Percentiles rank a stretch among this genome's conserved stretches.
These are phyloP conservation scores for Lethrus apterus DNA, from an alignment of 1,140 invertebrate genomes.

Conservation along the genomic window DNA sequence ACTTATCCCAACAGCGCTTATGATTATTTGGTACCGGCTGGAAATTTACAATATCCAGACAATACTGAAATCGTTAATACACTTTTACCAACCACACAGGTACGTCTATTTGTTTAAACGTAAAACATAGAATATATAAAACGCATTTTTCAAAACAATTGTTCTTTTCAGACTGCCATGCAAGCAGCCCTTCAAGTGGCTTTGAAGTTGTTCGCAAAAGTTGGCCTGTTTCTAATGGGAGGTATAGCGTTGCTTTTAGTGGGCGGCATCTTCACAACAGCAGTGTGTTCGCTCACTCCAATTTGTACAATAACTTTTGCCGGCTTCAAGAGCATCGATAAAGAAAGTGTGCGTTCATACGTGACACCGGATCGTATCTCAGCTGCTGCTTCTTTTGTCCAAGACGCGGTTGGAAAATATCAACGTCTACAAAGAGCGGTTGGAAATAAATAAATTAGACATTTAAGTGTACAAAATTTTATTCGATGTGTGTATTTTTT, in stretches of 20 bases:
- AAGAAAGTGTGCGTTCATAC: conserved; percentile 40
- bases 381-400: conserved; percentile 52
- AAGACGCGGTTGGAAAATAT: conserved; percentile 58
- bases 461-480: neutral
- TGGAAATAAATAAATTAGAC: no score
- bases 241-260: conserved; percentile 41
- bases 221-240: conserved; percentile 51
- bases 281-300: conserved; percentile 57
- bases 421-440: conserved; percentile 44
- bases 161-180: neutral
- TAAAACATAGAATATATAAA: no score
- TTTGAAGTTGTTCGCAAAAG: conserved; percentile 36
- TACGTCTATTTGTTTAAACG: neutral
- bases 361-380: conserved; percentile 50
- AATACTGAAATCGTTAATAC: neutral
- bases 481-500: neutral
- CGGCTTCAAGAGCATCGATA: conserved; percentile 36
- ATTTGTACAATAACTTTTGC: conserved; percentile 54
- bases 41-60: conserved; percentile 14
- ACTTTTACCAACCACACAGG: neutral
- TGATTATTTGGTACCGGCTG: conserved; percentile 17
- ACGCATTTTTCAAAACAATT: conserved; percentile 1
- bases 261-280: conserved; percentile 44
- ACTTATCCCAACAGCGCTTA: conserved; percentile 19
- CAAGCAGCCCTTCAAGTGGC: conserved; percentile 36